These are phyloP conservation scores for Tetraodon nigroviridis DNA, from an alignment of 2,113 vertebrate genomes.

Conservation along the genomic window DNA sequence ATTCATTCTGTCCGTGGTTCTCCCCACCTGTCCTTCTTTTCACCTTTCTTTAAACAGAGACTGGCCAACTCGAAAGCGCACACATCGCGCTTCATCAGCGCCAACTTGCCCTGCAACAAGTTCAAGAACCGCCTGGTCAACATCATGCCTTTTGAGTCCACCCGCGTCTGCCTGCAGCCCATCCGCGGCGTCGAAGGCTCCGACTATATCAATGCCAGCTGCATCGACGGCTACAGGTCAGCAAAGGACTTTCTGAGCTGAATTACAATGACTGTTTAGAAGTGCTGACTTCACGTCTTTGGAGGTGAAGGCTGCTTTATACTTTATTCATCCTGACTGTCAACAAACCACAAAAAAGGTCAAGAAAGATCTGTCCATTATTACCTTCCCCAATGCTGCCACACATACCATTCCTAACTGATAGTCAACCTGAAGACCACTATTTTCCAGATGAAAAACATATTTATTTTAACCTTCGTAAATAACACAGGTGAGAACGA, in stretches of 20 bases:
- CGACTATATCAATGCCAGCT: slow-evolving; percentile 96
- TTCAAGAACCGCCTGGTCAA: slow-evolving; percentile 97
- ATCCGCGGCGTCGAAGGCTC: slow-evolving; percentile 94
- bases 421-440: background rate
- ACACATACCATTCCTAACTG: background rate
- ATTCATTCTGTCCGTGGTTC: background rate
- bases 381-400: background rate
- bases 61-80: slow-evolving; percentile 96
- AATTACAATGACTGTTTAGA: background rate
- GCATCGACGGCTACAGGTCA: slow-evolving; percentile 93
- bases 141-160: slow-evolving; percentile 95
- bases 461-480: too few relatives aligned
- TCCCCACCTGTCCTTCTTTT: slow-evolving; percentile 17
- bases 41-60: slow-evolving; percentile 68
- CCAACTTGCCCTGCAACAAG: slow-evolving; percentile 97
- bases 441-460: background rate
- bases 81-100: slow-evolving; percentile 95
- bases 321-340: slow-evolving; percentile 7
- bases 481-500: too few relatives aligned
- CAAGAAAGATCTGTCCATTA: background rate
- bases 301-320: background rate
- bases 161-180: slow-evolving; percentile 91
- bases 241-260: slow-evolving; percentile 18
- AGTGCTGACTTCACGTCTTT: slow-evolving; percentile 12
- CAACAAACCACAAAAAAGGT: slow-evolving; percentile 5